Evolutionary conservation across 37 sponge, comb jelly and placozoan genomes (phyloP).

Genomic region (Halisarca cf. caerulea): DNA sequence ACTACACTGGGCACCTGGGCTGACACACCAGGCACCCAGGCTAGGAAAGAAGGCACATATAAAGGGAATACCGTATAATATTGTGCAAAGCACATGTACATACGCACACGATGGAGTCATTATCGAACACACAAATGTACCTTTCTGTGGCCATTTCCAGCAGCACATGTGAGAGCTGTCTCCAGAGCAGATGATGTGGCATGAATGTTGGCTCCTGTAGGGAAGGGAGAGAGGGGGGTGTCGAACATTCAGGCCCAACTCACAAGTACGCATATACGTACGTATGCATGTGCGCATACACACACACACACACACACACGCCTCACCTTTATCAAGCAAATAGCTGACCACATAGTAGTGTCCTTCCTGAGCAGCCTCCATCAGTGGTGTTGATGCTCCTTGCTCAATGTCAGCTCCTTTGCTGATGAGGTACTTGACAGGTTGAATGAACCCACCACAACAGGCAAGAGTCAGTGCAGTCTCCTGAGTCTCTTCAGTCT

Average conservation of each 20-base stretch:
- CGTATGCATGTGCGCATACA: neutral
- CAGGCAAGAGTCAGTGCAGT: constrained; percentile 83
- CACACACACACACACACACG: too few relatives aligned
- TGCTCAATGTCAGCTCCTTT: constrained; percentile 79
- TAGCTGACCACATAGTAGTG: constrained; percentile 79
- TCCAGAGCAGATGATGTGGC: constrained; percentile 73
- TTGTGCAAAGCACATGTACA: neutral
- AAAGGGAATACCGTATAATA: neutral
- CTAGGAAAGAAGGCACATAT: neutral
- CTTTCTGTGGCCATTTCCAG: constrained; percentile 77
- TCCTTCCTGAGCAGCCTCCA: constrained; percentile 88
- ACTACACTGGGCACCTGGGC: too few relatives aligned
- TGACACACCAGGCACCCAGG: too few relatives aligned
- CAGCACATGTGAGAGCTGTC: constrained; percentile 73
- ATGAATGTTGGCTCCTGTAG: constrained; percentile 63
- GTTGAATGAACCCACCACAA: constrained; percentile 81
- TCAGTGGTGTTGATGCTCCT: constrained; percentile 81
- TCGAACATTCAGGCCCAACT: neutral
- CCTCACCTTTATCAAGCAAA: constrained; percentile 53
- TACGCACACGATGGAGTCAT: neutral
- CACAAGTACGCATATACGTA: neutral
- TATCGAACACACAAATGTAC: neutral
- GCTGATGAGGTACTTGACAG: constrained; percentile 63
- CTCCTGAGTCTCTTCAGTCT: constrained; percentile 91
- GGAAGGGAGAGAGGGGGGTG: neutral